phyloP scores from a whole-genome alignment of 92 coral and sea anemone genomes.

The Scolanthus callimorphus region DNA sequence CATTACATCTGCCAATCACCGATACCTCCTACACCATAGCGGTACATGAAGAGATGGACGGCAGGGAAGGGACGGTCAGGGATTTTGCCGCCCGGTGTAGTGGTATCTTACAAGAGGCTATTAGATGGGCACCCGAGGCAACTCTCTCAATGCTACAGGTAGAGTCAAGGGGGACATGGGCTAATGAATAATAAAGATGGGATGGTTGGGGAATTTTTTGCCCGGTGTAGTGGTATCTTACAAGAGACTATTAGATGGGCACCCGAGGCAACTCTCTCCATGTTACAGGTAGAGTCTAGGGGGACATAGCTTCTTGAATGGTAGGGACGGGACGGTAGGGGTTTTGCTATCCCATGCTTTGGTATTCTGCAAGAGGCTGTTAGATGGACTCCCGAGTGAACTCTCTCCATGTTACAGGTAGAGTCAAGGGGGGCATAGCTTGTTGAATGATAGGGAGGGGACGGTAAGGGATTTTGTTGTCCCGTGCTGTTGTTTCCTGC shows the following conservation, averaged over 20 bases:
- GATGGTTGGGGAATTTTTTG: constrained; percentile 92
- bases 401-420: too few relatives aligned
- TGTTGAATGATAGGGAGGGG: too few relatives aligned
- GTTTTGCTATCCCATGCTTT: too few relatives aligned
- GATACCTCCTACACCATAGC: constrained; percentile 68
- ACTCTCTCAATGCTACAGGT: constrained; percentile 95
- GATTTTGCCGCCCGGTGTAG: constrained; percentile 98
- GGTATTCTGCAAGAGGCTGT: too few relatives aligned
- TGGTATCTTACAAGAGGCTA: constrained; percentile 89
- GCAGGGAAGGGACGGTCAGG: constrained; percentile 92
- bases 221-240: constrained; percentile 92
- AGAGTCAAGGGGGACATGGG: too few relatives aligned
- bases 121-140: constrained; percentile 98
- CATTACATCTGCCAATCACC: constrained; percentile 65
- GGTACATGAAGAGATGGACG: constrained; percentile 92
- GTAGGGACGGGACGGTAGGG: too few relatives aligned
- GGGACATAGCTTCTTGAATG: too few relatives aligned
- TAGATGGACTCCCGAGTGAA: too few relatives aligned
- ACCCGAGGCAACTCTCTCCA: constrained; percentile 84
- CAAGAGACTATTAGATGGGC: constrained; percentile 98
- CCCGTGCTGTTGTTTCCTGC: too few relatives aligned
- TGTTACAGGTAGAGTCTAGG: constrained; percentile 98
- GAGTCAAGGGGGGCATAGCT: too few relatives aligned
- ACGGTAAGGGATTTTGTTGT: too few relatives aligned
- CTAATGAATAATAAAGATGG: constrained; percentile 93